These are phyloP conservation scores for Ennomos erosarius DNA, from an alignment of 2,888 invertebrate genomes.

Conservation along the genomic window DNA sequence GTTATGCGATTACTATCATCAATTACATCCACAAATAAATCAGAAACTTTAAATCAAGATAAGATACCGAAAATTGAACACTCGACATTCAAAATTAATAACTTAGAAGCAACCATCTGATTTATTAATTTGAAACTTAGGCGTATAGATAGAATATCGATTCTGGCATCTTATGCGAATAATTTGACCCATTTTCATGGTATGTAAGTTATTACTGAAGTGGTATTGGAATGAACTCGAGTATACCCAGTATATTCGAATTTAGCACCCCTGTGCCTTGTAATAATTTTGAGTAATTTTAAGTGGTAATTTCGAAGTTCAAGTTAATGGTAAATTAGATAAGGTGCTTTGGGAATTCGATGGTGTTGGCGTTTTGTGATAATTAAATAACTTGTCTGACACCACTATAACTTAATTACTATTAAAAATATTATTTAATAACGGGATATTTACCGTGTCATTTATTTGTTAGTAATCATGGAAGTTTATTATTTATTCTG, in stretches of 20 bases:
- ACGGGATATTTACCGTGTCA: no score
- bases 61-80: conserved; percentile 15
- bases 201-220: conserved; percentile 31
- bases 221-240: conserved; percentile 19
- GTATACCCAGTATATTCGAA: conserved; percentile 13
- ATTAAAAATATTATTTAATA: no score
- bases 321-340: conserved; percentile 18
- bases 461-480: no score
- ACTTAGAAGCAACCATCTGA: neutral
- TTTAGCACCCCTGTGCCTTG: conserved; percentile 11
- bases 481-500: no score
- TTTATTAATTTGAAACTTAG: conserved; percentile 17
- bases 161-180: conserved; percentile 29
- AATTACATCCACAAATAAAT: neutral
- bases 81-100: conserved; percentile 15
- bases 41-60: conserved; percentile 17
- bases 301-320: conserved; percentile 5
- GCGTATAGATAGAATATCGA: conserved; percentile 35
- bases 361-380: no score
- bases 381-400: no score
- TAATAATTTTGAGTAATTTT: neutral
- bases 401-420: no score
- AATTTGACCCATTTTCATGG: conserved; percentile 34
- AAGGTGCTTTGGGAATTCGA: neutral
- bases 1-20: no score